Evolutionary conservation across 1,140 invertebrate species (phyloP).

Genomic region (Galleria mellonella): DNA sequence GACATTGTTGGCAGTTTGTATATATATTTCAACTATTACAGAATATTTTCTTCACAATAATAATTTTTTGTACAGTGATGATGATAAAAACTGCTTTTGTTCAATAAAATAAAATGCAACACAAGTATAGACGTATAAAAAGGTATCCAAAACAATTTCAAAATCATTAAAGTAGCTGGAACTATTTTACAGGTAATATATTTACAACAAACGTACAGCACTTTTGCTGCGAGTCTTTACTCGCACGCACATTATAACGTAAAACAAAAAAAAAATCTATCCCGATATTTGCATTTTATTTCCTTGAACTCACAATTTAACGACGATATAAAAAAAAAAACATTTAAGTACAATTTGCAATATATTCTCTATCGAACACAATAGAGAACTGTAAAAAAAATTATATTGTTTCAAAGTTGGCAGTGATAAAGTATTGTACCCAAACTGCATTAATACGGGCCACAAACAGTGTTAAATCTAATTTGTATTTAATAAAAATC

Average conservation of each 20-base stretch:
- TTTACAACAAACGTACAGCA: conserved; percentile 1
- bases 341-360: conserved; percentile 19
- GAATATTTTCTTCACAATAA: conserved; percentile 56
- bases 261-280: no score
- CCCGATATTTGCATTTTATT: conserved; percentile 41
- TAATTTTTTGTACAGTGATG: conserved; percentile 55
- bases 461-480: no score
- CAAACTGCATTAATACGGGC: no score
- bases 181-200: conserved; percentile 17
- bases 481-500: not conserved
- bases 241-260: no score
- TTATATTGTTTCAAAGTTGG: conserved; percentile 1
- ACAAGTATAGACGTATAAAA: conserved; percentile 14
- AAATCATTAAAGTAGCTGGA: conserved; percentile 14
- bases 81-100: conserved; percentile 39
- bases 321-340: no score
- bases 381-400: not conserved
- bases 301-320: conserved; percentile 31
- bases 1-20: conserved; percentile 55
- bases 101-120: conserved; percentile 64
- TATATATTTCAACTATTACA: conserved; percentile 47
- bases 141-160: conserved; percentile 21
- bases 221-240: no score
- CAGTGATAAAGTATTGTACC: conserved; percentile 1
- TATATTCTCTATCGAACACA: not conserved